Evolutionary conservation across 2,888 invertebrate species (phyloP), one percentile per base, ranked within the genome.

Genomic region (Caenorhabditis drosophilae): DNA sequence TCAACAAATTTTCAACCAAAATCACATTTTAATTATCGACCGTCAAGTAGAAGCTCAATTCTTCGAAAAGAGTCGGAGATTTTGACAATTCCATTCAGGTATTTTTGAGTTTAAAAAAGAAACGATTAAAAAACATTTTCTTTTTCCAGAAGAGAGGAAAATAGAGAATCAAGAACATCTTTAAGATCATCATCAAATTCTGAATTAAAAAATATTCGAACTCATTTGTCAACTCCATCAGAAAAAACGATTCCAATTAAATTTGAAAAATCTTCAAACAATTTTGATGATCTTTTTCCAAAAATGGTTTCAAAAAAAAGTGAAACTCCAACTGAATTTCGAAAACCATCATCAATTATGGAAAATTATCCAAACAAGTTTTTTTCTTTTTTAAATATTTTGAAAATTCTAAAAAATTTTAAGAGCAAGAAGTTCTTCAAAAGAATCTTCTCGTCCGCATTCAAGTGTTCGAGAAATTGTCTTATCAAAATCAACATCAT

Each of bases 401-500:
- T n/a, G n/a, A n/a, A n/a, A n/a, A n/a, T n/a, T n/a, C n/a, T n/a
- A n/a, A n/a, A n/a, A n/a, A n/a, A n/a, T n/a, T n/a, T n/a, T n/a
- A n/a, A n/a, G n/a, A n/a, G n/a, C n/a, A n/a, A n/a, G n/a, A n/a
- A n/a, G n/a, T n/a, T n/a, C n/a, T n/a, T n/a, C n/a, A n/a, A n/a
- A n/a, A n/a, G n/a, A n/a, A n/a, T n/a, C 50, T 7, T 36, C 42
- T 27, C 62, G 48, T 40, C 57, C 56, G 20, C 53, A 57, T 12
- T 56, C 53, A 40, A 38, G 57, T 34, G 63, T 57, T 45, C 57
- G 35, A 3, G 57, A 57, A 6, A 57, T 57, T 4, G 40, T 42
- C 6, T 57, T 49, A 35, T 63, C 63, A 25, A 63, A 57, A 27
- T 49, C 57, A 6, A 63, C 63, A 25, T 63, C 53, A 41, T 63